Conservation (phyloP, 2,113 vertebrate species). For the Hippotragus niger region DNA sequence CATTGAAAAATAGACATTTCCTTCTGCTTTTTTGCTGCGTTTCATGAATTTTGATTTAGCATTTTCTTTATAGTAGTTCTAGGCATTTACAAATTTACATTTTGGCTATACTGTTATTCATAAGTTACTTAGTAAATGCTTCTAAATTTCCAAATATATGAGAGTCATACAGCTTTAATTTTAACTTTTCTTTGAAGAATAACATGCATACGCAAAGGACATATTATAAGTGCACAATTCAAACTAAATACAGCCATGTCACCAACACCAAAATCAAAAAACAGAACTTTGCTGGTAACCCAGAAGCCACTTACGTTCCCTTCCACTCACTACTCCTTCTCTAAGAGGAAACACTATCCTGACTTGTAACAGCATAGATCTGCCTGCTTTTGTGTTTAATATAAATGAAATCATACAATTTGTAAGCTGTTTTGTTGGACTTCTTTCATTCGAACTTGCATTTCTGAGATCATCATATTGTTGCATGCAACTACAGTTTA, state of each 20-base stretch:
- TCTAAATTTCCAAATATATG: conserved; percentile 20
- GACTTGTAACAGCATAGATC: not conserved
- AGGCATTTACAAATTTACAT: conserved; percentile 20
- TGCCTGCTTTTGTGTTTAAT: not conserved
- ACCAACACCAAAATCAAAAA: conserved; percentile 13
- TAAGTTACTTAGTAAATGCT: conserved; percentile 20
- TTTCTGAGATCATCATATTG: not conserved
- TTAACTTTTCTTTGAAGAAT: conserved; percentile 41
- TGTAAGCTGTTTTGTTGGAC: not conserved
- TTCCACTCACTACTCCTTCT: not conserved
- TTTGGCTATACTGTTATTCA: not conserved
- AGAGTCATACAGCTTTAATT: conserved; percentile 20
- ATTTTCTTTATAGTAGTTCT: not conserved
- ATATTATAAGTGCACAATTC: not conserved
- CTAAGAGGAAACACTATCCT: not conserved
- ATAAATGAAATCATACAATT: not conserved
- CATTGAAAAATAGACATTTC: conserved; percentile 24
- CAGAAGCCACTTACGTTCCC: not conserved
- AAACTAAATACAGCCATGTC: conserved; percentile 15
- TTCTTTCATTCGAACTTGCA: not conserved
- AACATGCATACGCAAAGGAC: not conserved
- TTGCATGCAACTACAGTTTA: not conserved
- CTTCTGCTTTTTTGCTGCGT: not conserved
- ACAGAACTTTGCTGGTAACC: not conserved
- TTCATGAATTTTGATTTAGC: not conserved